phyloP scores from a whole-genome alignment of 2,113 vertebrate species.

The Scytalopus superciliaris region DNA sequence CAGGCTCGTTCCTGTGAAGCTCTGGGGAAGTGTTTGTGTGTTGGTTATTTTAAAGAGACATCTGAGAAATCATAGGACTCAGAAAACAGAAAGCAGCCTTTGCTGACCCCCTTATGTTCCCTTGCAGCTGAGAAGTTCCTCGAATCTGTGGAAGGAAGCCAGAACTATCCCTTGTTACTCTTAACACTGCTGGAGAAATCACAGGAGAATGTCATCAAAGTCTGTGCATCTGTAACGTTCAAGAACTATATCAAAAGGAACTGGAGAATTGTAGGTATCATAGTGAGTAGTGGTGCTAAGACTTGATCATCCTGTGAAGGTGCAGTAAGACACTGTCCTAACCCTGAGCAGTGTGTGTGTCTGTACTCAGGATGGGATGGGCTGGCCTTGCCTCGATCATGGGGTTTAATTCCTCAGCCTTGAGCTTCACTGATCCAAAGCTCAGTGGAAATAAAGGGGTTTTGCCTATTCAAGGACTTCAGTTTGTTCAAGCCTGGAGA shows the following conservation, averaged over 20 bases:
- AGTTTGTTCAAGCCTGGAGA: neutral
- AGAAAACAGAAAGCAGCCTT: neutral
- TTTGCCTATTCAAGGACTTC: neutral
- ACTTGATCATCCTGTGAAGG: neutral
- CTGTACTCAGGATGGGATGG: no score
- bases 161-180: slow-evolving; percentile 93
- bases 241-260: slow-evolving; percentile 99
- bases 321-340: neutral
- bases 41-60: neutral
- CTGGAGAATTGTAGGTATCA: slow-evolving; percentile 94
- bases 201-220: slow-evolving; percentile 94
- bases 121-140: slow-evolving; percentile 95
- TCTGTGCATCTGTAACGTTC: slow-evolving; percentile 96
- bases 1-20: neutral
- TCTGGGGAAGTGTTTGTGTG: neutral
- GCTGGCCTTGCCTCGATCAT: neutral
- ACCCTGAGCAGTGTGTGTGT: neutral
- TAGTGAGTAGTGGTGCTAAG: neutral
- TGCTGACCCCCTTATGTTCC: neutral
- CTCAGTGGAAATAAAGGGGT: neutral
- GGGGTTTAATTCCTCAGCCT: neutral
- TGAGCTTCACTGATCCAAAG: neutral
- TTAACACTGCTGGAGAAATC: slow-evolving; percentile 93
- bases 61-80: neutral
- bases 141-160: slow-evolving; percentile 94